These are phyloP conservation scores for Sycophila texana DNA, from an alignment of 2,888 invertebrate species.

Conservation along the genomic window DNA sequence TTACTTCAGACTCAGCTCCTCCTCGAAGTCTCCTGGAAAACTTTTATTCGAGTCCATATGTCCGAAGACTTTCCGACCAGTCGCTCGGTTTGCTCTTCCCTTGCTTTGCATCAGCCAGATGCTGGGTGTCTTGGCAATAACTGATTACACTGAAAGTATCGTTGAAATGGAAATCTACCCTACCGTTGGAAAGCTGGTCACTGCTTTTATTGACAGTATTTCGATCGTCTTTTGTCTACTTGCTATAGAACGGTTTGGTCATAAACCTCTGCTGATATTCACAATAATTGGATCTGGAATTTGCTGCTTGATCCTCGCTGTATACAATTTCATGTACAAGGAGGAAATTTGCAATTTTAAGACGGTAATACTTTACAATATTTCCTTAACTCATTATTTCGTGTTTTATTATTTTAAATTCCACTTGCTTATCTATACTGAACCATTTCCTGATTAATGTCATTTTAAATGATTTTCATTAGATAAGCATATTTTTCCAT, in stretches of 20 bases:
- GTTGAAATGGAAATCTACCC: conserved; percentile 45
- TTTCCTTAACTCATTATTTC: no score
- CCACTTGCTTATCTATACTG: no score
- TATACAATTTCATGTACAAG: conserved; percentile 40
- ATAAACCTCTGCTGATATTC: conserved; percentile 54
- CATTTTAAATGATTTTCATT: no score
- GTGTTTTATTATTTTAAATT: no score
- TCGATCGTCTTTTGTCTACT: conserved; percentile 57
- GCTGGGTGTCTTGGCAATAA: conserved; percentile 59
- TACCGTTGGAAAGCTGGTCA: conserved; percentile 50
- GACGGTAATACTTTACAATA: not conserved
- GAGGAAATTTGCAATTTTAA: not conserved
- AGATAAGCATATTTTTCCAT: no score
- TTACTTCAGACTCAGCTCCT: conserved; percentile 52
- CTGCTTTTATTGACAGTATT: conserved; percentile 54
- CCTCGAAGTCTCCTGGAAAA: not conserved
- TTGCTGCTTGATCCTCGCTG: conserved; percentile 58
- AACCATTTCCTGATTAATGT: no score
- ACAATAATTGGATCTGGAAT: conserved; percentile 58
- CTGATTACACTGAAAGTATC: conserved; percentile 54
- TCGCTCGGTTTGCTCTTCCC: conserved; percentile 1
- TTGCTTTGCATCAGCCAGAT: conserved; percentile 60
- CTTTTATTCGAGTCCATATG: conserved; percentile 33
- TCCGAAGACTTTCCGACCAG: conserved; percentile 25
- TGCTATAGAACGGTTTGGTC: conserved; percentile 58